Base-by-base conservation (phyloP, 37 sponge, comb jelly and placozoan species). In the Beroe forskalii region DNA sequence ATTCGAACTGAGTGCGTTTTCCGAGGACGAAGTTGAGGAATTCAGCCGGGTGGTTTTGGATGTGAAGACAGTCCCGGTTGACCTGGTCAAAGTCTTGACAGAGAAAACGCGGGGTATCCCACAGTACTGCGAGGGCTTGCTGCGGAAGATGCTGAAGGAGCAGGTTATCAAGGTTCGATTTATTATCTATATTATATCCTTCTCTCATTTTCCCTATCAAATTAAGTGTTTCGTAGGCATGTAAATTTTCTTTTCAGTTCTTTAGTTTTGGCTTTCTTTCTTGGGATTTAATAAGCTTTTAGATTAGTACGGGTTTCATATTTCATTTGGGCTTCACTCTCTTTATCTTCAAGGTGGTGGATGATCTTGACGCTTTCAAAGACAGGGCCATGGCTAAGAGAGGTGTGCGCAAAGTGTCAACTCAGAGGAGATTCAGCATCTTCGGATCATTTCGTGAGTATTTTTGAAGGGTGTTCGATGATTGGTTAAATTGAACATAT, bases 121-220 rank as follows among this genome's bases (percentile, higher is more conserved):
- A 12, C 86, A 44, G 55, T 80, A 80, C 42, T 80, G 86, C 30
- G 86, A 80, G 55, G 86, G 86, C 0, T 27, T 80, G 3, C 40
- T 80, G 44, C 40, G 27, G 55, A 80, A 80, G 43, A 80, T 80
- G 86, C 86, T 80, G 37, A 80, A 80, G 55, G 86, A 80, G 55
- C 86, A 80, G 55, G 86, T 80, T 43, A 42, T 80, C 28, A 41
- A 38, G 25, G 75, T 72, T 17, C n/a, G n/a, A n/a, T n/a, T n/a
- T n/a, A n/a, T n/a, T n/a, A n/a, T n/a, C n/a, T n/a, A n/a, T n/a
- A n/a, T n/a, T n/a, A n/a, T n/a, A n/a, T n/a, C n/a, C n/a, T n/a
- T n/a, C n/a, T n/a, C n/a, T n/a, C n/a, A n/a, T n/a, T n/a, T n/a
- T n/a, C n/a, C n/a, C n/a, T n/a, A n/a, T n/a, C n/a, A n/a, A n/a